A percentile compares a stretch with the other conserved stretches of the same genome.
Evolutionary conservation across 2,888 invertebrate genomes (phyloP).

Genomic region (Stenodema calcarata): DNA sequence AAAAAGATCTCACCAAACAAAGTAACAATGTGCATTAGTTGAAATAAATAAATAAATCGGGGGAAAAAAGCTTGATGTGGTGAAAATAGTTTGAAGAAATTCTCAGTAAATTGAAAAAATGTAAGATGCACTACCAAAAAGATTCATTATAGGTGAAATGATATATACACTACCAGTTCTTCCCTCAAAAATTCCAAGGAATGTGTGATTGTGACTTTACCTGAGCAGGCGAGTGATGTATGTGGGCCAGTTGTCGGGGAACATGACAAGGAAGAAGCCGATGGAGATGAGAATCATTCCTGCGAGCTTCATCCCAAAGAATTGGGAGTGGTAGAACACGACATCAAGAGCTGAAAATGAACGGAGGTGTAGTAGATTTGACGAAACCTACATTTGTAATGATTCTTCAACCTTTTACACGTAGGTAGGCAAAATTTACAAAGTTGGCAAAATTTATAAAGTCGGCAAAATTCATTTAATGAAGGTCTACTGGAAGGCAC

Average conservation of each 20-base stretch:
- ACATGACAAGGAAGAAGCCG: slow-evolving; percentile 92
- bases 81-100: slow-evolving; percentile 34
- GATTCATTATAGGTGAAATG: slow-evolving; percentile 16
- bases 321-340: slow-evolving; percentile 81
- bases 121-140: slow-evolving; percentile 44
- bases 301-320: slow-evolving; percentile 94
- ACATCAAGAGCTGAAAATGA: slow-evolving; percentile 78
- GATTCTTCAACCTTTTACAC: too few relatives aligned
- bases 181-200: background rate
- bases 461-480: too few relatives aligned
- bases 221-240: slow-evolving; percentile 88
- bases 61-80: slow-evolving; percentile 26
- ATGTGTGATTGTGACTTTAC: slow-evolving; percentile 64
- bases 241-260: slow-evolving; percentile 96
- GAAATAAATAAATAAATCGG: slow-evolving; percentile 3
- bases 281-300: slow-evolving; percentile 89
- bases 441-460: too few relatives aligned
- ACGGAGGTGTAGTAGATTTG: too few relatives aligned
- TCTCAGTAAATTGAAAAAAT: slow-evolving; percentile 23
- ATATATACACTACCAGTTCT: slow-evolving; percentile 39
- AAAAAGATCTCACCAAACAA: background rate
- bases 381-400: too few relatives aligned
- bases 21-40: background rate
- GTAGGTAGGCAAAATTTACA: too few relatives aligned
- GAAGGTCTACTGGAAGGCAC: too few relatives aligned